Evolutionary conservation across 2,888 invertebrate genomes (phyloP), one percentile per base, ranked within the genome.

Genomic region (Lagria hirta): DNA sequence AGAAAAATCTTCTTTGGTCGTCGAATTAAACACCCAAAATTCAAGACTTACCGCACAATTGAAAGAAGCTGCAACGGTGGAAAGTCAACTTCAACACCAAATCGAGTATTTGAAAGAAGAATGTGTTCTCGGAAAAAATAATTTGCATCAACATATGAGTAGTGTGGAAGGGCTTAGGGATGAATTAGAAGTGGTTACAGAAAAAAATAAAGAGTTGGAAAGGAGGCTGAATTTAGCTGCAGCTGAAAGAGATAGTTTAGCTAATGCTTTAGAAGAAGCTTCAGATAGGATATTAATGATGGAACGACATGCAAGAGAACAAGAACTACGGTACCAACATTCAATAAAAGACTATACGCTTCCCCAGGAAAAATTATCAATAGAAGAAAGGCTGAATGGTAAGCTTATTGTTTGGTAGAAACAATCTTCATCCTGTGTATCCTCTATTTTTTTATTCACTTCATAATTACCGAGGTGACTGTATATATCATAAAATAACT

Each of bases 21-120:
- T 35, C 86, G 95, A 73, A 52, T 77, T 95, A 50, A 88, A 88
- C 15, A 88, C 90, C 48, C 95, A 96, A 73, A 95, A 95, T 71
- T 48, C 62, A 26, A 55, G 71, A 85, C 79, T 96, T 29, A 89
- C 92, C 4, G 79, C 81, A 35, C 91, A 94, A 71, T 79, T 96
- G 42, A 87, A 89, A 70, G 88, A 91, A 72, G 88, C 88, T 3
- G 83, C 86, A 29, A 81, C 82, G 49, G 81, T 82, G 30, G 93
- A 93, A 72, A 84, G 86, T 42, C 85, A 87, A 62, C 76, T 95
- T 40, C 77, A 84, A 51, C 78, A 83, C 37, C 90, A 95, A 73
- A 78, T 95, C 18, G 86, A 89, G 58, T 80, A 82, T 21, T 75
- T 94, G 22, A 82, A 86, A 61, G 91, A 93, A 68, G 91, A 93